These are phyloP conservation scores for Pangasianodon gigas DNA, from an alignment of 2,113 vertebrate genomes.

Conservation along the genomic window DNA sequence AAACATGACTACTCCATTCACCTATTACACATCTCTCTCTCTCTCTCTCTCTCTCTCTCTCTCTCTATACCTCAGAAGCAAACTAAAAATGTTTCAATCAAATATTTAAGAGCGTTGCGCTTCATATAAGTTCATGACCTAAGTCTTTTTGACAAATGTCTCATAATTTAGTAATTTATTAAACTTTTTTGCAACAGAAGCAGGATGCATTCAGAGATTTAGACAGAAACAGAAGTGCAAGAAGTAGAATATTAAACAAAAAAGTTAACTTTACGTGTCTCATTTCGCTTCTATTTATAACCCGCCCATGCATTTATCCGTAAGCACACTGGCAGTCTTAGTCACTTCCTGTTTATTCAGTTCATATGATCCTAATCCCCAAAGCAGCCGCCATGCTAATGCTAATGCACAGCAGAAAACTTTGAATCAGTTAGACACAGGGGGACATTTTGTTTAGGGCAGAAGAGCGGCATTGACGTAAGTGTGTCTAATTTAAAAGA, in stretches of 20 bases:
- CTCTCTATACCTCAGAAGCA: background rate
- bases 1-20: background rate
- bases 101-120: constrained; percentile 9
- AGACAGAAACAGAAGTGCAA: background rate
- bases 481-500: background rate
- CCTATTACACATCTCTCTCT: background rate
- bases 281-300: background rate
- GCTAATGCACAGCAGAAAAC: constrained; percentile 9
- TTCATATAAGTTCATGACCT: background rate
- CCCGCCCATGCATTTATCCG: background rate
- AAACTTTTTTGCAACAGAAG: background rate
- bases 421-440: background rate
- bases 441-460: background rate
- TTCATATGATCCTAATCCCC: constrained; percentile 18
- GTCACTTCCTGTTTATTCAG: constrained; percentile 1
- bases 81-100: background rate
- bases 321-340: background rate
- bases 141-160: background rate
- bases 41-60: background rate
- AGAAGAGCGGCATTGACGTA: background rate
- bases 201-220: background rate
- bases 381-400: constrained; percentile 7
- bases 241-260: background rate
- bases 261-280: background rate
- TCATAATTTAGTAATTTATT: constrained; percentile 17